Base-by-base conservation (phyloP, 2,113 vertebrate species). In the Periophthalmodon schlosseri region DNA sequence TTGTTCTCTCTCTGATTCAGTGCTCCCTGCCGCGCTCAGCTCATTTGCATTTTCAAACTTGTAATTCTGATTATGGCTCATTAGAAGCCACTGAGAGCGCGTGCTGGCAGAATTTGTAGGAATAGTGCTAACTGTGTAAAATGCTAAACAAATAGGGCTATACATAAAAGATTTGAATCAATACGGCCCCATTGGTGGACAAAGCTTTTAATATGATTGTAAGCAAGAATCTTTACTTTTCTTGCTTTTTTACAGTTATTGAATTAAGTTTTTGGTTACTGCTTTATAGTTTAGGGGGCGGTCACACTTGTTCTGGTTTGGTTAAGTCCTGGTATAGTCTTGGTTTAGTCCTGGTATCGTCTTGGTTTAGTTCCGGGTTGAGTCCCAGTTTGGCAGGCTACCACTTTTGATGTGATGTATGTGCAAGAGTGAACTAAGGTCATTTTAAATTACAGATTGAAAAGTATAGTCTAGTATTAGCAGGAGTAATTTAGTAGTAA, bases 31-130 rank as follows among this genome's bases (percentile, higher is more conserved):
- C 34, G 10, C 18, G 34, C 63, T 65, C 2, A 3, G 16, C 16
- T 65, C 63, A 65, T 65, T 65, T 65, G 33, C 34, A 65, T 65
- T 65, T 65, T 36, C 63, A 65, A 44, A 65, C 63, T 65, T 44
- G 63, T 39, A 65, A 39, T 39, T 65, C 34, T 65, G 34, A 65
- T 39, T 39, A 65, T 39, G 34, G 63, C 63, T 65, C 63, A 65
- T 39, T 65, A 39, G 34, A 65, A 36, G 63, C 63, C 60, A 63
- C 60, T 33, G 60, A 34, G 15, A 63, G 60, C 60, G 5, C 8
- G 34, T n/a, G 34, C n/a, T n/a, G 63, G 34, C 63, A 44, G 34
- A 44, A 36, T 65, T 63, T 63, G 34, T 3, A 18, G 34, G 10
- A 65, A 65, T 39, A n/a, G 63, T 65, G 63, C 63, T 65, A 65